Evolutionary conservation across 2,888 invertebrate species (phyloP), one percentile per base, ranked within the genome.

Genomic region (Meliscaeva auricollis): DNA sequence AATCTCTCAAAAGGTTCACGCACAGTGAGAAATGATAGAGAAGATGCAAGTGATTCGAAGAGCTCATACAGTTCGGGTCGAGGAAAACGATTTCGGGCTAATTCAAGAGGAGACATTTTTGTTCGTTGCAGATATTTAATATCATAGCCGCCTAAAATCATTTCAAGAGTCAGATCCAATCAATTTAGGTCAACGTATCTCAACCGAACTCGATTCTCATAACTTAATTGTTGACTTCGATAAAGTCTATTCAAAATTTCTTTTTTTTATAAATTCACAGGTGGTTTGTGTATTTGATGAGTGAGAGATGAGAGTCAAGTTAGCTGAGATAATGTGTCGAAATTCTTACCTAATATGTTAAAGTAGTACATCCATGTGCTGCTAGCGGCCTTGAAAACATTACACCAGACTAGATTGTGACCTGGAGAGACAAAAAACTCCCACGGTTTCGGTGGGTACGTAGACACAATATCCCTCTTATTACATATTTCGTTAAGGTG

Each of bases 361-460:
- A 96, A 96, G 91, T 96, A 96, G 91, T 96, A 95, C 92, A 96
- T 93, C 96, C 96, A 96, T 8, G 95, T 95, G n/a, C 96, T 96
- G 88, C 96, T 96, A 26, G 95, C 95, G 41, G 95, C 95, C 93
- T 96, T 96, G 90, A 96, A 96, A 87, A 96, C 94, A 90, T 95
- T 96, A 90, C 96, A 96, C 96, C 96, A 96, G 56, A 95, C 94
- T 54, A 96, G 92, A 89, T 94, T 95, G 88, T 96, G 94, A 72
- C 93, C 94, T 90, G 93, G 94, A 88, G 94, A 95, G 81, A 96
- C 94, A 89, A 96, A 95, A 91, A 96, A 96, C 90, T 96, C 96
- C 93, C 95, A 95, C 87, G 94, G 95, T 90, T 96, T 96, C 87
- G 96, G 94, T 88, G 92, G 91, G 89, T 90, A 93, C 54, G 89